These are phyloP conservation scores for Chiroxiphia lanceolata DNA, from an alignment of 2,797 vertebrate genomes.

Conservation along the genomic window DNA sequence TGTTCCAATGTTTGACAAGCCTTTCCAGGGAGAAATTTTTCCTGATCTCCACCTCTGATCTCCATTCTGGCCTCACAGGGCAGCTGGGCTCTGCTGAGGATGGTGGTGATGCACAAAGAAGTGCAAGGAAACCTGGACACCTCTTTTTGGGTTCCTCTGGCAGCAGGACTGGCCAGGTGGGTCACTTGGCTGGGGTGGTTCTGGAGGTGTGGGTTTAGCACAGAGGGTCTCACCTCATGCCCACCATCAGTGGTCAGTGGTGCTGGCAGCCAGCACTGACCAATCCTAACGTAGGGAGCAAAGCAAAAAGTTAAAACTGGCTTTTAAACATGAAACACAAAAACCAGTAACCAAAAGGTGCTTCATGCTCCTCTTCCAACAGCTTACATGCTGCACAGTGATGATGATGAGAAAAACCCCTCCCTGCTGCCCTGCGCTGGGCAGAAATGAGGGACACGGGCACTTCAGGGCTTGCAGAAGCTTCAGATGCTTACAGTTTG, in stretches of 20 bases:
- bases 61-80: not conserved
- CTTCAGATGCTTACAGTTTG: slow-evolving; percentile 38
- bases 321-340: not conserved
- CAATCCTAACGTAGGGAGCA: not conserved
- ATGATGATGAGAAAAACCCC: not conserved
- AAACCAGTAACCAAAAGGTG: not conserved
- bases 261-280: not conserved
- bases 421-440: not conserved
- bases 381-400: not conserved
- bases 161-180: not conserved
- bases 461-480: not conserved
- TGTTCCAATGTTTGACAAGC: not conserved
- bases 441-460: not conserved
- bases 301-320: not conserved
- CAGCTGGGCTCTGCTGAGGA: not conserved
- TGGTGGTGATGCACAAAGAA: not conserved
- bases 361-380: not conserved
- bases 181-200: not conserved
- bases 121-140: accelerated
- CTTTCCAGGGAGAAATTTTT: not conserved
- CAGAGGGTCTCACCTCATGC: not conserved
- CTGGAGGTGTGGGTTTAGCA: not conserved
- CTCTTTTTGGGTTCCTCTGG: not conserved
- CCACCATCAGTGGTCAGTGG: accelerated
- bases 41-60: not conserved